Percentiles rank a stretch among this genome's conserved stretches.
These are phyloP conservation scores for Schlechtendalia chinensis DNA, from an alignment of 1,140 invertebrate species.

Conservation along the genomic window DNA sequence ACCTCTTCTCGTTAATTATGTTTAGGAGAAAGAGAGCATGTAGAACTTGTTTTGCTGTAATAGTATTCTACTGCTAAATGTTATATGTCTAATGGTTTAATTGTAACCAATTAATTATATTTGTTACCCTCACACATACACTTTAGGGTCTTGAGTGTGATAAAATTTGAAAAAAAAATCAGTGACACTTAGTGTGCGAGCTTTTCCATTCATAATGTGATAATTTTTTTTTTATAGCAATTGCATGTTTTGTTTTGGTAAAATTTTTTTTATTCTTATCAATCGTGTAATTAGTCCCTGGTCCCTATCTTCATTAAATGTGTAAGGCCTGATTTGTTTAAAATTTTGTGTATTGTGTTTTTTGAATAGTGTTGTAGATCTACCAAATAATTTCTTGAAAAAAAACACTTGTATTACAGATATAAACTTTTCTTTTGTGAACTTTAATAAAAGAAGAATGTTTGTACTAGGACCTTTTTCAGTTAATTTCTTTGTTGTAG, in stretches of 20 bases:
- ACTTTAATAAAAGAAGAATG: slow-evolving; percentile 4
- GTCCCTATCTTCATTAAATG: background rate
- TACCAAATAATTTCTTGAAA: background rate
- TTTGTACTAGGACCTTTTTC: background rate
- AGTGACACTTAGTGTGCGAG: slow-evolving; percentile 38
- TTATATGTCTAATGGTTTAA: slow-evolving; percentile 31
- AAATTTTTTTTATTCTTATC: slow-evolving; percentile 35
- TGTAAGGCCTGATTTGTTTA: background rate
- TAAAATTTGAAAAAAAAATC: slow-evolving; percentile 34
- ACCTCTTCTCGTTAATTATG: slow-evolving; percentile 26
- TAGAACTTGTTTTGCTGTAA: slow-evolving; percentile 21
- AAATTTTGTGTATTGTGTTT: slow-evolving; percentile 1
- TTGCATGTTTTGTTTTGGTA: slow-evolving; percentile 44
- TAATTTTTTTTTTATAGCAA: slow-evolving; percentile 43
- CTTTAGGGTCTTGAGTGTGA: slow-evolving; percentile 47
- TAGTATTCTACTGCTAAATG: slow-evolving; percentile 42
- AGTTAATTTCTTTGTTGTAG: background rate
- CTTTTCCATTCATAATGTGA: slow-evolving; percentile 50
- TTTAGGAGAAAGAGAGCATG: background rate
- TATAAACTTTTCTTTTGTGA: slow-evolving; percentile 21
- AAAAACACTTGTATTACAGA: slow-evolving; percentile 14
- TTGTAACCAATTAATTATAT: slow-evolving; percentile 35
- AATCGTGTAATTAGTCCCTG: slow-evolving; percentile 21
- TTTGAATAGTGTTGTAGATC: slow-evolving; percentile 33
- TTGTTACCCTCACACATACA: slow-evolving; percentile 46